Evolutionary conservation across 2,113 vertebrate species (phyloP).

Genomic region (Phasianus colchicus): DNA sequence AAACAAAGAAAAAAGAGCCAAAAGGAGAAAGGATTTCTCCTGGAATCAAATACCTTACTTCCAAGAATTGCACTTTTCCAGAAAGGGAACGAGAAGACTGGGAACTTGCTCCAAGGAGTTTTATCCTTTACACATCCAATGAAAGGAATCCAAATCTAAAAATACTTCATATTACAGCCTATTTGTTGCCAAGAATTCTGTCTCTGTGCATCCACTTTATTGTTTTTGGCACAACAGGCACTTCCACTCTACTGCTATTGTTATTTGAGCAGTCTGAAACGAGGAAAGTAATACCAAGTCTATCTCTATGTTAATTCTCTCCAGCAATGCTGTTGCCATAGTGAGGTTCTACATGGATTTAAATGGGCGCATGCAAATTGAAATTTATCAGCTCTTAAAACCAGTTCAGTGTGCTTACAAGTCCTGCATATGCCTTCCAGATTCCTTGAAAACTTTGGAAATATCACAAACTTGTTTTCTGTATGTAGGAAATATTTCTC

Average conservation of each 20-base stretch:
- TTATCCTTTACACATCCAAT: neutral
- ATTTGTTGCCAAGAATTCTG: slow-evolving; percentile 61
- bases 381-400: slow-evolving; percentile 19
- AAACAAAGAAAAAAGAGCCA: neutral
- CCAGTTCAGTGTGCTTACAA: neutral
- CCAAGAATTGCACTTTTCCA: neutral
- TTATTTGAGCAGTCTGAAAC: slow-evolving; percentile 61
- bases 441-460: neutral
- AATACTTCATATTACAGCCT: slow-evolving; percentile 13
- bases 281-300: slow-evolving; percentile 23
- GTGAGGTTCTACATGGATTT: slow-evolving; percentile 13
- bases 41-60: neutral
- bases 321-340: slow-evolving; percentile 35
- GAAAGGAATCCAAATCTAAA: slow-evolving; percentile 31
- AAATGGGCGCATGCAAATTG: neutral
- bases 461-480: neutral
- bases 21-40: neutral
- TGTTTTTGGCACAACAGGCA: slow-evolving; percentile 55
- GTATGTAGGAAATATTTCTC: neutral
- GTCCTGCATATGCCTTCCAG: neutral
- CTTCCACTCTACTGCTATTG: slow-evolving; percentile 56
- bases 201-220: slow-evolving; percentile 51
- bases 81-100: neutral
- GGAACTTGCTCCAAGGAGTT: neutral
- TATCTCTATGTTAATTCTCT: slow-evolving; percentile 19